A percentile compares a stretch with the other conserved stretches of the same genome.
phyloP scores from a whole-genome alignment of 2,888 invertebrate genomes.

The Mythimna vitellina region DNA sequence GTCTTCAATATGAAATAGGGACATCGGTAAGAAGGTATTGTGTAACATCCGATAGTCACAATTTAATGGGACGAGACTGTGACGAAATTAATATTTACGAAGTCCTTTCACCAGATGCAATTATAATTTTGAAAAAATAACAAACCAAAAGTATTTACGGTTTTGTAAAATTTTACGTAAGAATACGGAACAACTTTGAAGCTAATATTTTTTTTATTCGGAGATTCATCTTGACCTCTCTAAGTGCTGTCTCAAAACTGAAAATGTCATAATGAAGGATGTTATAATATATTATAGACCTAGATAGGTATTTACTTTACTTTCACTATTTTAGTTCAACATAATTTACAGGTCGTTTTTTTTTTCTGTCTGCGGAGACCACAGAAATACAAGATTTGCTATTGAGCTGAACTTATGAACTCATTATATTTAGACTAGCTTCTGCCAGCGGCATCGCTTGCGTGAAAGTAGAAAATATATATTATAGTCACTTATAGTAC shows the following conservation, averaged over 20 bases:
- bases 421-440: neutral
- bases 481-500: too few relatives aligned
- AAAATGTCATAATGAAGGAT: neutral
- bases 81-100: neutral
- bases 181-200: conserved; percentile 4
- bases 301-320: neutral
- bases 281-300: neutral
- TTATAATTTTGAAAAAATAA: neutral
- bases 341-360: neutral
- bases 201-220: neutral
- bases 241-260: neutral
- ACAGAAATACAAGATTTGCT: neutral
- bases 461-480: too few relatives aligned
- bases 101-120: conserved; percentile 21
- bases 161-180: conserved; percentile 10
- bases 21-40: neutral
- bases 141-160: neutral
- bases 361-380: neutral
- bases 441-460: too few relatives aligned
- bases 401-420: neutral
- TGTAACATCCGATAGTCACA: neutral
- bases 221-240: too few relatives aligned
- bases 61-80: neutral
- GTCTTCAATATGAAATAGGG: neutral
- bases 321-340: neutral